Conservation (phyloP, 2,113 vertebrate genomes). For the Neogale vison region DNA sequence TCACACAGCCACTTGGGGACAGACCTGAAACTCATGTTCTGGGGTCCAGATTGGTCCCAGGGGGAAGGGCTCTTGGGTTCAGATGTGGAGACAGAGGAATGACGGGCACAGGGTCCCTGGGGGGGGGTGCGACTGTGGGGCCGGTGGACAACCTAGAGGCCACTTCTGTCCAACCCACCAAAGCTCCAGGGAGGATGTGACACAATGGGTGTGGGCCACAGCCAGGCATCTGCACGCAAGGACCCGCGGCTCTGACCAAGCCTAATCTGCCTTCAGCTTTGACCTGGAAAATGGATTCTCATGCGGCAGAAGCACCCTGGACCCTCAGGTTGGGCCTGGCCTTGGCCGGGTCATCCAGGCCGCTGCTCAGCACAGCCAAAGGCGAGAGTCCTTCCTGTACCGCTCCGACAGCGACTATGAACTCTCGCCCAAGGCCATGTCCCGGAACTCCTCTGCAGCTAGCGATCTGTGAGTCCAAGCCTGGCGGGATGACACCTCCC, state of each 20-base stretch:
- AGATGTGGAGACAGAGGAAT: neutral
- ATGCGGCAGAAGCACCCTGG: constrained; percentile 85
- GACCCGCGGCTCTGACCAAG: neutral
- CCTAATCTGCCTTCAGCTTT: constrained; percentile 85
- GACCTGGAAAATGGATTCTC: constrained; percentile 94
- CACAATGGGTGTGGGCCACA: neutral
- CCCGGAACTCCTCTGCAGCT: constrained; percentile 92
- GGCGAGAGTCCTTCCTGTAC: constrained; percentile 95
- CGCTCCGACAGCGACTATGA: constrained; percentile 96
- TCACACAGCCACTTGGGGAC: neutral
- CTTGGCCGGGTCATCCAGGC: constrained; percentile 89
- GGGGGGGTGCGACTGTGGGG: neutral
- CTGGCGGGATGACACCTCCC: neutral
- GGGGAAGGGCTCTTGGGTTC: neutral
- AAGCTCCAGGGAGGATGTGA: neutral
- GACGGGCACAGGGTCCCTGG: no score
- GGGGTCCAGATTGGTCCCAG: neutral
- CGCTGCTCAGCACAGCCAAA: constrained; percentile 90
- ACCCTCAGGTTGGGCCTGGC: constrained; percentile 88
- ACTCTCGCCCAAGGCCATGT: constrained; percentile 92
- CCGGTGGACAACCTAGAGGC: neutral
- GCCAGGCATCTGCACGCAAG: neutral
- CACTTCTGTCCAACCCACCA: neutral
- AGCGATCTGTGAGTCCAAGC: constrained; percentile 92
- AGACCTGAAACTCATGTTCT: neutral